phyloP scores from a whole-genome alignment of 2,888 invertebrate genomes.

The Catocala fraxini region DNA sequence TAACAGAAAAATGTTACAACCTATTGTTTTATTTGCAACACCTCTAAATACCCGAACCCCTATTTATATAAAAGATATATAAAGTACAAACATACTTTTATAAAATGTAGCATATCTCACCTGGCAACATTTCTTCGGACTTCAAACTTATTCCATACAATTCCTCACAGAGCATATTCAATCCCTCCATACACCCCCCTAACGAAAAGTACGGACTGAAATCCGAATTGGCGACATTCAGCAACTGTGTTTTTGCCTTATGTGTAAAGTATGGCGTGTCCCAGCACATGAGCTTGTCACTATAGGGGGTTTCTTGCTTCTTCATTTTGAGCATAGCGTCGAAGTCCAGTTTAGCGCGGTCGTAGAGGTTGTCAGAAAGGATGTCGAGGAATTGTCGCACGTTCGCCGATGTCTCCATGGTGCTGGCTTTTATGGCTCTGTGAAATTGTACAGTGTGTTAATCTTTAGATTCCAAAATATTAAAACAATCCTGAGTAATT shows the following conservation, averaged over 20 bases:
- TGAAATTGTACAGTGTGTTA: background rate
- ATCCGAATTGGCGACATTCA: slow-evolving; percentile 91
- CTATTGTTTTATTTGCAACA: no score
- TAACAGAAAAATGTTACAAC: no score
- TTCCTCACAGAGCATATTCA: slow-evolving; percentile 95
- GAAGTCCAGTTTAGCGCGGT: slow-evolving; percentile 92
- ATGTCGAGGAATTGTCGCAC: slow-evolving; percentile 94
- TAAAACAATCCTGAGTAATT: no score
- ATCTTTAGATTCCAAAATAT: no score
- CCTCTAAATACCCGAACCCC: no score
- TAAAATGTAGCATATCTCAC: slow-evolving; percentile 57
- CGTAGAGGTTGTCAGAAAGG: slow-evolving; percentile 90
- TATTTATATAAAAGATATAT: no score
- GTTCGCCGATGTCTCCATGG: slow-evolving; percentile 93
- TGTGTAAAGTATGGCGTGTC: slow-evolving; percentile 95
- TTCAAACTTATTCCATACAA: slow-evolving; percentile 94
- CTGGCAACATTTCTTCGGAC: slow-evolving; percentile 90
- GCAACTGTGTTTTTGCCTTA: slow-evolving; percentile 90
- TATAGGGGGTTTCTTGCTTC: slow-evolving; percentile 70
- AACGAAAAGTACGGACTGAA: slow-evolving; percentile 96
- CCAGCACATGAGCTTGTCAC: slow-evolving; percentile 89
- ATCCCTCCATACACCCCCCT: slow-evolving; percentile 98
- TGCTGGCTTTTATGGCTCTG: slow-evolving; percentile 95
- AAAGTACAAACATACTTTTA: background rate
- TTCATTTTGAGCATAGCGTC: slow-evolving; percentile 93